Conservation (phyloP, 2,113 vertebrate genomes). For the Onychostoma macrolepis region DNA sequence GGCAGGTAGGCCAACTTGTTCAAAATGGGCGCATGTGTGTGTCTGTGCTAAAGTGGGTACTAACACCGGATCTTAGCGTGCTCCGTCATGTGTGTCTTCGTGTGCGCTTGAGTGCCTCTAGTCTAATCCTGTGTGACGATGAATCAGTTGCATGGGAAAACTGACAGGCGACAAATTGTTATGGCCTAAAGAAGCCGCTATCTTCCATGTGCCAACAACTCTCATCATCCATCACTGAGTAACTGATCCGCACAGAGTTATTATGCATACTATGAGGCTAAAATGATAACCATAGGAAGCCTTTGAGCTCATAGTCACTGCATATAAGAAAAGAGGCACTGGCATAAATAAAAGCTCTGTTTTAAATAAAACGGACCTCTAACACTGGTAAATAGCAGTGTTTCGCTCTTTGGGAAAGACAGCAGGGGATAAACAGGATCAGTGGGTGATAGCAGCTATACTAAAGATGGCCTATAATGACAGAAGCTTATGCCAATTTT, state of each 20-base stretch:
- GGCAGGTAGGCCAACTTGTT: constrained; percentile 43
- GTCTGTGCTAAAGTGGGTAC: constrained; percentile 30
- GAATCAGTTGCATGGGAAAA: constrained; percentile 37
- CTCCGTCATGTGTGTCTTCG: constrained; percentile 19
- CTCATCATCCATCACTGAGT: constrained; percentile 32
- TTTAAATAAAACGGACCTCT: constrained; percentile 42
- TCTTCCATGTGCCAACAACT: constrained; percentile 39
- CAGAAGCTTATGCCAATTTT: constrained; percentile 65
- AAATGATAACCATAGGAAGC: constrained; percentile 6
- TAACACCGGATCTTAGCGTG: constrained; percentile 13
- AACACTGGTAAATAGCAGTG: constrained; percentile 31
- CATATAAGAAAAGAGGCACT: background rate
- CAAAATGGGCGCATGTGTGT: constrained; percentile 24
- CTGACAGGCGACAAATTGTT: constrained; percentile 41
- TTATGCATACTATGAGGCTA: constrained; percentile 12
- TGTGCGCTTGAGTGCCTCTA: constrained; percentile 39
- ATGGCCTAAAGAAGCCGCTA: constrained; percentile 39
- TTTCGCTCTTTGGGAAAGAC: constrained; percentile 30
- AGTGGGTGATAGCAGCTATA: constrained; percentile 69
- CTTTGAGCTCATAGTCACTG: constrained; percentile 18
- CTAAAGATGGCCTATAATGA: constrained; percentile 74
- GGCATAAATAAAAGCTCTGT: background rate
- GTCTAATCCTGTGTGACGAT: constrained; percentile 26
- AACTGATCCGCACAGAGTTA: constrained; percentile 28
- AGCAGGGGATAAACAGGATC: constrained; percentile 79